Evolutionary conservation across 2,113 vertebrate genomes (phyloP), one percentile per base, ranked within the genome.

Genomic region (Acrocephalus arundinaceus): DNA sequence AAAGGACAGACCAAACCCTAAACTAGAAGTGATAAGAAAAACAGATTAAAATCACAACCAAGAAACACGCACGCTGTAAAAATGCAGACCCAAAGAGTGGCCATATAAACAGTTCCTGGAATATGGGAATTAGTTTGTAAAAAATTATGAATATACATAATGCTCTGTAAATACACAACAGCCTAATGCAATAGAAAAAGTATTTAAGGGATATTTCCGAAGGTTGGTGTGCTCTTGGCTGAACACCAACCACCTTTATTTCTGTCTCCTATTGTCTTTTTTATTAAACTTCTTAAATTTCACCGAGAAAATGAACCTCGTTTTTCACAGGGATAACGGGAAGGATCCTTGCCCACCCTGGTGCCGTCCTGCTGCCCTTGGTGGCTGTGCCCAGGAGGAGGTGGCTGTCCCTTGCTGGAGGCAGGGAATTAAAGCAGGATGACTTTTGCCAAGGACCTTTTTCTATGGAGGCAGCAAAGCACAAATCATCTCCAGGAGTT

Each of bases 321-420:
- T 35, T 59, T 59, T 35, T 59, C n/a, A 15, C 22, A 24, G 37
- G 39, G 54, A 9, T 28, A 23, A 87, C 0, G 17, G 39, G 71
- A 43, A 8, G 13, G 15, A 37, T 17, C 30, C 33, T 33, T 3
- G 1, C 5, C 27, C 23, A 8, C 0, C 31, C n/a, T 15, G n/a
- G 21, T 41, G 6, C 58, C 10, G 2, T 7, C 52, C 43, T 35
- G 51, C 7, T 31, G 73, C 14, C 67, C 25, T 22, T 22, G 2
- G 15, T 22, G 51, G 83, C 55, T 1, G 0, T 62, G 65, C 24
- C 27, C 24, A 7, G 55, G 66, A 55, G 41, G 33, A 45, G 83
- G 71, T 31, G 66, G 6, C 58, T 25, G 63, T 35, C 45, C 72
- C 55, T 70, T 3, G 4, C 25, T 3, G 18, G n/a, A 27, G 30